Evolutionary conservation across 2,888 invertebrate species (phyloP).

Genomic region (Micoletzkya japonica): DNA sequence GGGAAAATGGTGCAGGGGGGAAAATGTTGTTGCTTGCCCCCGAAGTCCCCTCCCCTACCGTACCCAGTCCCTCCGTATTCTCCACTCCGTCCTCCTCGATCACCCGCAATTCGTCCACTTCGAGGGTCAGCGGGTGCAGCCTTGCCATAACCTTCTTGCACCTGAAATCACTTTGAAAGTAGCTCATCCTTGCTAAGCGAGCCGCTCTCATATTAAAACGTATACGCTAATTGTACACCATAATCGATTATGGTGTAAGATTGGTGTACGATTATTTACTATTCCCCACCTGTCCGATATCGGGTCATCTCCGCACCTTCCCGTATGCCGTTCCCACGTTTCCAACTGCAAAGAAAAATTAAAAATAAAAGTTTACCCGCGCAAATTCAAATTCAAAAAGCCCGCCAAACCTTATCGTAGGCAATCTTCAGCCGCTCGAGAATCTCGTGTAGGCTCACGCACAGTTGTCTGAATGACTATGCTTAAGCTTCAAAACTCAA

Average conservation of each 20-base stretch:
- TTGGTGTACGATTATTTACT: too few relatives aligned
- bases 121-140: slow-evolving; percentile 76
- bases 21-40: background rate
- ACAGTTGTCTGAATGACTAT: slow-evolving; percentile 71
- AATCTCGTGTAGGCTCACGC: slow-evolving; percentile 80
- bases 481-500: too few relatives aligned
- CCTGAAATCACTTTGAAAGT: slow-evolving; percentile 48
- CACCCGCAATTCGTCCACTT: slow-evolving; percentile 73
- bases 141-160: slow-evolving; percentile 79
- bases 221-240: too few relatives aligned
- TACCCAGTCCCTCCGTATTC: slow-evolving; percentile 25
- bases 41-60: too few relatives aligned
- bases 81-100: slow-evolving; percentile 50
- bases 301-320: slow-evolving; percentile 1
- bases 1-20: background rate
- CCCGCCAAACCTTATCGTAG: slow-evolving; percentile 14
- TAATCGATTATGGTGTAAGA: too few relatives aligned
- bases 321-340: slow-evolving; percentile 31
- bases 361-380: background rate
- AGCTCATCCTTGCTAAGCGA: background rate
- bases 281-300: slow-evolving; percentile 17
- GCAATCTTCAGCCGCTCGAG: slow-evolving; percentile 65
- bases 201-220: background rate
- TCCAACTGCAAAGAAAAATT: slow-evolving; percentile 25
- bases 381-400: background rate